phyloP scores from a whole-genome alignment of 2,797 vertebrate genomes.

The Sphaeramia orbicularis region DNA sequence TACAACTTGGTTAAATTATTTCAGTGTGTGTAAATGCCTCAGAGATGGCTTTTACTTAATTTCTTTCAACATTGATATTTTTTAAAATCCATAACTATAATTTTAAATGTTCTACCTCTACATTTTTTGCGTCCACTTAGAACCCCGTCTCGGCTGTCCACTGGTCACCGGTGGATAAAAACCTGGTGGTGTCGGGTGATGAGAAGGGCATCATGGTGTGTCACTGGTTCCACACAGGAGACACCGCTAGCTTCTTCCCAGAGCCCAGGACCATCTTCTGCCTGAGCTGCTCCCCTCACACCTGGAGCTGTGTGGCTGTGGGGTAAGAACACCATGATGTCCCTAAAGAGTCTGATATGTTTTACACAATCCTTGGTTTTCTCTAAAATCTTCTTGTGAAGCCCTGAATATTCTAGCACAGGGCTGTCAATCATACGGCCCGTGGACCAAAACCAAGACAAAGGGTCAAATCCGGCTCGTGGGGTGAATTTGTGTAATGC shows the following conservation, averaged over 20 bases:
- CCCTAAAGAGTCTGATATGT: too few relatives aligned
- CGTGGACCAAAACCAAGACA: too few relatives aligned
- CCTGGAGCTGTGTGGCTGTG: constrained; percentile 90
- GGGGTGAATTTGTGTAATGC: too few relatives aligned
- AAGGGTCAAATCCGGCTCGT: too few relatives aligned
- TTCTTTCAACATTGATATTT: too few relatives aligned
- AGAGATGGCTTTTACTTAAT: too few relatives aligned
- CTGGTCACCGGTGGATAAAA: constrained; percentile 94
- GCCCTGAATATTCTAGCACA: too few relatives aligned
- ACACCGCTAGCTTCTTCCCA: constrained; percentile 91
- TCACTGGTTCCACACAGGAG: constrained; percentile 91
- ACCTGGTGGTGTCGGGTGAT: constrained; percentile 93
- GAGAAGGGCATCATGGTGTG: constrained; percentile 94
- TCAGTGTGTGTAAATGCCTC: too few relatives aligned
- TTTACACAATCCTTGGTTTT: too few relatives aligned
- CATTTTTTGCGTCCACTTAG: constrained; percentile 68
- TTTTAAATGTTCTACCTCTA: background rate
- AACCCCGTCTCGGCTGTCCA: constrained; percentile 89
- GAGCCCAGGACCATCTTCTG: constrained; percentile 94
- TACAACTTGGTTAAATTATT: too few relatives aligned
- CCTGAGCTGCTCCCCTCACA: constrained; percentile 93
- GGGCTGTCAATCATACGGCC: too few relatives aligned
- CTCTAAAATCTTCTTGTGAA: too few relatives aligned
- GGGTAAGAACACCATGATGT: constrained; percentile 82
- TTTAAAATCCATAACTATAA: background rate